These are phyloP conservation scores for Euphonia xanthogaster DNA, from an alignment of 2,797 vertebrate species.

Conservation along the genomic window DNA sequence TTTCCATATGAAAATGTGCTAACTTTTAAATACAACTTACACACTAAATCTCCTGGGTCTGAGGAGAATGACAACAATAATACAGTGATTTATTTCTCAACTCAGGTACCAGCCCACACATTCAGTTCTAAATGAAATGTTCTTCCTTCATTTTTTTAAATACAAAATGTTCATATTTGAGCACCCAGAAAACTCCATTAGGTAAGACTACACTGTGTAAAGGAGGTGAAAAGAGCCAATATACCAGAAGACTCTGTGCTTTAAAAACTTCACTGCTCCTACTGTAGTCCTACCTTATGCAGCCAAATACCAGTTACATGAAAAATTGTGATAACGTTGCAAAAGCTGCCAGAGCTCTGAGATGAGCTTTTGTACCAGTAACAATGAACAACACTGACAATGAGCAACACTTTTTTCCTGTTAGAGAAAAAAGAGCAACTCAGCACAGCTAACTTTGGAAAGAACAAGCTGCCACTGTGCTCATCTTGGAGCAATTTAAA, in stretches of 20 bases:
- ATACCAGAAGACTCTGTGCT: neutral
- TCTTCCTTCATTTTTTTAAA: neutral
- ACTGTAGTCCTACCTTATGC: neutral
- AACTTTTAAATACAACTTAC: neutral
- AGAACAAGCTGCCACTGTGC: neutral
- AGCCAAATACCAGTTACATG: neutral
- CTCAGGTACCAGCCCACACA: neutral
- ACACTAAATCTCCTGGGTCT: neutral
- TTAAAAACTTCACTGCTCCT: neutral
- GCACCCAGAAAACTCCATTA: neutral
- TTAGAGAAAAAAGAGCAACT: neutral
- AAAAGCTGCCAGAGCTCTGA: neutral
- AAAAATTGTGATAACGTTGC: neutral
- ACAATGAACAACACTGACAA: neutral
- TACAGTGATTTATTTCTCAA: neutral
- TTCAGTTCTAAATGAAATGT: neutral
- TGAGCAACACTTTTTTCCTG: neutral
- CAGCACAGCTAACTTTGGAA: neutral
- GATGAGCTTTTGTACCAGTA: neutral
- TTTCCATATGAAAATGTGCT: neutral
- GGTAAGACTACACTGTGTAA: neutral
- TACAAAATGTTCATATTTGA: neutral
- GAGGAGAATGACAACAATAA: neutral
- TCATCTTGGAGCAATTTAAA: neutral
- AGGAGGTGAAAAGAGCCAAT: neutral